These are phyloP conservation scores for Arctopsyche grandis DNA, from an alignment of 1,140 invertebrate genomes.

Conservation along the genomic window DNA sequence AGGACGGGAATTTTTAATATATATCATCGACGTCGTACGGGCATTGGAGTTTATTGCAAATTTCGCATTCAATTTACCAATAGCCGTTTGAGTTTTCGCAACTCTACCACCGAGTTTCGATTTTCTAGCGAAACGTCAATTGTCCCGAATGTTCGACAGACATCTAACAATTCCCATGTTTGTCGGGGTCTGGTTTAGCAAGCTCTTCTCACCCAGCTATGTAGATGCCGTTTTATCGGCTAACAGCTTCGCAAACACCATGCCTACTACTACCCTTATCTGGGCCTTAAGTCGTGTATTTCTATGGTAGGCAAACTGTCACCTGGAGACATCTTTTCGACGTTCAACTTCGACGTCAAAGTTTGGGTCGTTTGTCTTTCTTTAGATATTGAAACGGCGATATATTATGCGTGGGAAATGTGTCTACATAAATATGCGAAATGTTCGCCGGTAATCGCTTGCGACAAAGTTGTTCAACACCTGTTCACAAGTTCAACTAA, in stretches of 20 bases:
- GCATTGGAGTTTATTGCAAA: not conserved
- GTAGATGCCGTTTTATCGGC: not conserved
- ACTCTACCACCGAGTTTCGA: not conserved
- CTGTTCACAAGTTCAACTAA: not conserved
- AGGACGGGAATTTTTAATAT: too few relatives aligned
- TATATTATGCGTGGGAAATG: conserved; percentile 5
- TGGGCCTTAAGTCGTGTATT: not conserved
- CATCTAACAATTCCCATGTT: not conserved
- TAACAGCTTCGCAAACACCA: conserved; percentile 13
- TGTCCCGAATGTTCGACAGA: too few relatives aligned
- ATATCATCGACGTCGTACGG: too few relatives aligned
- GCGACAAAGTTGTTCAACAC: not conserved
- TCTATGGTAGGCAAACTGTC: not conserved
- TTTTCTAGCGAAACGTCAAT: too few relatives aligned
- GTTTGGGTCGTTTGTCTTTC: conserved; percentile 31
- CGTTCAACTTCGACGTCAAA: not conserved
- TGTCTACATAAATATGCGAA: not conserved
- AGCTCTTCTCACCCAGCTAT: not conserved
- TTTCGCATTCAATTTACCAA: not conserved
- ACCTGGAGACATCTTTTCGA: conserved; percentile 26
- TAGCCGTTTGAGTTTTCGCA: not conserved
- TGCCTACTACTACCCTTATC: not conserved
- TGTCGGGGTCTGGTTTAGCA: not conserved
- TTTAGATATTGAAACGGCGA: conserved; percentile 19
- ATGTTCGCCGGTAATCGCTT: too few relatives aligned